Base-by-base conservation (phyloP, 2,113 vertebrate genomes). In the Notiomystis cincta region DNA sequence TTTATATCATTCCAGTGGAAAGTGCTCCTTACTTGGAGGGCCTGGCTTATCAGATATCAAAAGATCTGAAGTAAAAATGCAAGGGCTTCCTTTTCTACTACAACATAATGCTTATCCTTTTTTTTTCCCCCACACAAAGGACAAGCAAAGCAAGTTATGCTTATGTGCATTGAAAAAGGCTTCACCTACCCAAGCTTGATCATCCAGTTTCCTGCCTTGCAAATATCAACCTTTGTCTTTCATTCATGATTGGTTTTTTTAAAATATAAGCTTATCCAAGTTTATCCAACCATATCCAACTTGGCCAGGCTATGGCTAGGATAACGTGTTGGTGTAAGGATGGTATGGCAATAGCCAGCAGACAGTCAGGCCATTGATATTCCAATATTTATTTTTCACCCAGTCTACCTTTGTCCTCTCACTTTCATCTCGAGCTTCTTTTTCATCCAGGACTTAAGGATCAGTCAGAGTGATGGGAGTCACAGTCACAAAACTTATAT, bases 131-230 rank as follows among this genome's bases (percentile, higher is more conserved):
- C 53, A 82, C 65, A 56, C 75, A 72, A 72, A 89, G 31, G 84
- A 95, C 82, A 82, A 91, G 95, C 84, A 93, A 87, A 94, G 93
- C 95, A 78, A 95, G 94, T 95, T 93, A 71, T 91, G 87, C 92
- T 84, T 75, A 42, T 87, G 48, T 89, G 33, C 53, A 37, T 75
- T 91, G 87, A 65, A 71, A 93, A 95, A 40, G 51, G 19, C 12
- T 71, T 91, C 70, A 75, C 30, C 70, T 70, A 90, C 88, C 88
- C 56, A 62, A 90, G 71, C 84, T 51, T 91, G 95, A 76, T 95
- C 76, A 71, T 81, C 90, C 82, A 56, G 87, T 94, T 96, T 61
- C 60, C 60, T 81, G 28, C 40, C 77, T 93, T 91, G 82, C 70
- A 94, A 85, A 87, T 82, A 82, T 64, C 35, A 82, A 37, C 66